Conservation (phyloP, 1,140 invertebrate genomes). For the Listronotus oregonensis region DNA sequence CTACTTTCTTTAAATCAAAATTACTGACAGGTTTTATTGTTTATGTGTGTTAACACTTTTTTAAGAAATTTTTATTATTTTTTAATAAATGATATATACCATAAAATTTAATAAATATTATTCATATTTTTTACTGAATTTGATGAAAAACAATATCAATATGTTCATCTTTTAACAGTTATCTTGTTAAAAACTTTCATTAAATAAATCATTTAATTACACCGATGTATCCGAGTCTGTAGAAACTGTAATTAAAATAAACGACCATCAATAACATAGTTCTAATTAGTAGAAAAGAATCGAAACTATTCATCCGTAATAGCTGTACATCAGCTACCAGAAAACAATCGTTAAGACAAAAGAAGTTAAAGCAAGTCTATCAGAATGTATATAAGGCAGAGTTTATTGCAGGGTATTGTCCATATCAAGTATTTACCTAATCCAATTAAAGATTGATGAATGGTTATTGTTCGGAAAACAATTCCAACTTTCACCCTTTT, state of each 20-base stretch:
- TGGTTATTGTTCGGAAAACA: constrained; percentile 54
- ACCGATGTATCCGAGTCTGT: too few species aligned
- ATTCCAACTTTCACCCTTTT: constrained; percentile 52
- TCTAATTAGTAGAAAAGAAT: constrained; percentile 37
- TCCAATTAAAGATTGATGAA: constrained; percentile 55
- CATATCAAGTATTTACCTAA: constrained; percentile 53
- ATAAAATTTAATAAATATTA: too few species aligned
- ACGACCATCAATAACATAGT: constrained; percentile 4
- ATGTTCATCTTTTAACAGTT: too few species aligned
- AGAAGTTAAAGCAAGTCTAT: constrained; percentile 52
- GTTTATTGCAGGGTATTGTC: constrained; percentile 48
- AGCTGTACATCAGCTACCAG: constrained; percentile 35
- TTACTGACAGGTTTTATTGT: too few species aligned
- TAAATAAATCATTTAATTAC: too few species aligned
- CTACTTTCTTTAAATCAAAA: too few species aligned
- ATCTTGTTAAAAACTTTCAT: too few species aligned
- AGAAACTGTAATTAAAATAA: constrained; percentile 1
- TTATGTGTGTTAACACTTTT: too few species aligned
- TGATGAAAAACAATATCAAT: too few species aligned
- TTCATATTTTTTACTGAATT: too few species aligned
- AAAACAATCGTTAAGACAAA: constrained; percentile 51
- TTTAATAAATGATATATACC: too few species aligned
- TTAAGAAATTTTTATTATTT: too few species aligned
- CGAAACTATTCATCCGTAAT: constrained; percentile 40
- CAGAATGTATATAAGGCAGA: constrained; percentile 52